Evolutionary conservation across 2,797 vertebrate species (phyloP), one percentile per base, ranked within the genome.

Genomic region (Knipowitschia caucasica): DNA sequence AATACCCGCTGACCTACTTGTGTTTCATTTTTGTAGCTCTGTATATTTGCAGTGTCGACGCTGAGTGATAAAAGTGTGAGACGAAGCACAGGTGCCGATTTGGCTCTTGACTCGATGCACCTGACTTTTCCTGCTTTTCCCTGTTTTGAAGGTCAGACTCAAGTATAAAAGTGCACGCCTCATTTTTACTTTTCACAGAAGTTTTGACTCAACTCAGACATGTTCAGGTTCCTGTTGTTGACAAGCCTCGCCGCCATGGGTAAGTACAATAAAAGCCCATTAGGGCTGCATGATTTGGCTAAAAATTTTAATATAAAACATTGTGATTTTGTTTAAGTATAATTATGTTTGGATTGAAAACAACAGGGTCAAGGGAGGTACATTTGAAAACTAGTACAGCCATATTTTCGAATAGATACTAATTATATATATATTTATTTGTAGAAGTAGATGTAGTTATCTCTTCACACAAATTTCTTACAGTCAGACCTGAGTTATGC

Each of bases 211-310:
- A 31, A 50, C 35, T 31, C 68, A 84, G 60, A 78, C 67, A 84
- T 83, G 82, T 64, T 86, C 20, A 78, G 62, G 59, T 71, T 82
- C 75, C 53, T 86, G 59, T 12, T 86, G 61, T 78, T 88, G 75
- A 81, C 83, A 42, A 75, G 63, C 46, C 51, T 88, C 7, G 43
- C 83, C 43, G 78, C 81, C 65, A 1, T 83, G 23, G 86, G 83
- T 88, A 71, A 83, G 82, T 71, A 67, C 5, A 27, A 68, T 62
- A 7, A 33, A 49, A 51, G 55, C 46, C 47, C n/a, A n/a, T n/a
- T n/a, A n/a, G n/a, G n/a, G n/a, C n/a, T n/a, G n/a, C n/a, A n/a
- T n/a, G n/a, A n/a, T n/a, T n/a, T n/a, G n/a, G n/a, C n/a, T n/a
- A n/a, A n/a, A n/a, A n/a, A n/a, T n/a, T 35, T 14, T 34, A 15